Base-by-base conservation (phyloP, 2,113 vertebrate species). In the Oostethus manadensis region DNA sequence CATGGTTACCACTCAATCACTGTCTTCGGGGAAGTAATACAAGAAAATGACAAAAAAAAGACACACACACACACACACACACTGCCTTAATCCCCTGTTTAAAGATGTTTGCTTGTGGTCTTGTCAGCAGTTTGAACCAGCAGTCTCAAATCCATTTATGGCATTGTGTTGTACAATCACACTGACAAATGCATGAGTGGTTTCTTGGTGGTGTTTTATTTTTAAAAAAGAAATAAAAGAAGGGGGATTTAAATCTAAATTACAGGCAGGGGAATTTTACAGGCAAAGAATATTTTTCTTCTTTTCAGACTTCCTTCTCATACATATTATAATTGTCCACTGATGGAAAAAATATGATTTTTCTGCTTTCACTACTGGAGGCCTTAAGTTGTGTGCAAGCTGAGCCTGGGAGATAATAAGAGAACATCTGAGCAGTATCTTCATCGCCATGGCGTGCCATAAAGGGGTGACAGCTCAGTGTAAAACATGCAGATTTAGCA, bases 141-240 rank as follows among this genome's bases (percentile, higher is more conserved):
- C 81, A 64, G 65, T 64, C 83, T 87, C 84, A 88, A 84, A 88
- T 84, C 86, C 88, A 90, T 90, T 89, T 84, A 90, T 86, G 77
- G 77, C 81, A 88, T 87, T 88, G 86, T 88, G 86, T 89, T 86
- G 78, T 87, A 89, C 81, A 89, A 88, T 90, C 89, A 89, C 85
- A 79, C 75, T 86, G 87, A 89, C 85, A 89, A 89, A 89, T 89
- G 88, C 86, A 85, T 84, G 84, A 89, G 78, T 86, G 84, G 84
- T 89, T 89, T 84, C 77, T 84, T 85, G 81, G 74, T 47, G 60
- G 76, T 77, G 78, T 88, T 89, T 89, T 83, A 88, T 88, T 87
- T n/a, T 80, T 84, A 89, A 83, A 80, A 84, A 64, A 23, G 2
- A 44, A 8, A 10, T 11, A 50, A 23, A 22, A 22, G 21, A 10